Evolutionary conservation across 2,888 invertebrate genomes (phyloP).

Genomic region (Cataglyphis livida): DNA sequence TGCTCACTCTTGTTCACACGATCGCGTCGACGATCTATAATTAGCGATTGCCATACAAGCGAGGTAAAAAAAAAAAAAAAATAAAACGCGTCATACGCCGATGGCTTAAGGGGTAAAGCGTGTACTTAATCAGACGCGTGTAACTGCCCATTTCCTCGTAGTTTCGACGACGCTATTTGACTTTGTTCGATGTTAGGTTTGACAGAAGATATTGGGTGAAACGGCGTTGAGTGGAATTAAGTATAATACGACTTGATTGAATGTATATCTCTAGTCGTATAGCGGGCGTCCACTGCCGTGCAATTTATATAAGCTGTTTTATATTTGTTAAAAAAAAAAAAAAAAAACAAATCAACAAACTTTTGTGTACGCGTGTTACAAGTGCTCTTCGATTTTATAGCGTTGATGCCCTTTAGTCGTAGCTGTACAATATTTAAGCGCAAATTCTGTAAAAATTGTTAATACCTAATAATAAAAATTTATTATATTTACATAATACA

Average conservation of each 20-base stretch:
- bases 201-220: not conserved
- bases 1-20: constrained; percentile 33
- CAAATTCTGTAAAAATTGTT: constrained; percentile 83
- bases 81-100: constrained; percentile 3
- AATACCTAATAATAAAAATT: constrained; percentile 82
- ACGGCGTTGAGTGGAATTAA: not conserved
- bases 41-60: constrained; percentile 15
- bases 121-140: constrained; percentile 26
- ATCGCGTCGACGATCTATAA: not conserved
- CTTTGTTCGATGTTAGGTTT: not conserved
- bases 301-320: constrained; percentile 38
- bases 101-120: not conserved
- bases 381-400: constrained; percentile 55
- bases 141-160: constrained; percentile 12
- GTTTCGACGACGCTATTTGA: constrained; percentile 10
- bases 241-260: constrained; percentile 53
- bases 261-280: constrained; percentile 66
- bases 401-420: constrained; percentile 57
- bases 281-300: constrained; percentile 52
- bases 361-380: constrained; percentile 43
- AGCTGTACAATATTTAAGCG: constrained; percentile 81
- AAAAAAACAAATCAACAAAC: not conserved
- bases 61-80: not conserved
- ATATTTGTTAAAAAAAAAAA: not conserved
- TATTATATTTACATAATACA: constrained; percentile 81